Evolutionary conservation across 1,140 invertebrate genomes (phyloP).

Genomic region (Heliconius congener): DNA sequence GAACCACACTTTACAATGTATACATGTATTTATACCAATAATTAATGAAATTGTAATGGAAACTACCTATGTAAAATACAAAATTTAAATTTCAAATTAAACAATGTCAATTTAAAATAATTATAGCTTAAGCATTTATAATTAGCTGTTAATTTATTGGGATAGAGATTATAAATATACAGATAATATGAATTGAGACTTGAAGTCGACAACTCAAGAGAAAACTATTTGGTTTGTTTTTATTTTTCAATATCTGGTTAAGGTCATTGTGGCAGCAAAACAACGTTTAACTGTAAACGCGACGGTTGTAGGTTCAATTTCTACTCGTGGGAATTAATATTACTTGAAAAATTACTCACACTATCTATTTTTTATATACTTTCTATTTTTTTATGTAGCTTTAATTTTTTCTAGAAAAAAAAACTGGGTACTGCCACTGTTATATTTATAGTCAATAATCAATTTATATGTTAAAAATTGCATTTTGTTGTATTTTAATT

Average conservation of each 20-base stretch:
- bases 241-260: not conserved
- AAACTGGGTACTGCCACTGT: not conserved
- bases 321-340: too few species aligned
- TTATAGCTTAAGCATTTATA: not conserved
- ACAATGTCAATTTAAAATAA: not conserved
- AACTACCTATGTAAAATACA: not conserved
- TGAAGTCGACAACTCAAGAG: not conserved
- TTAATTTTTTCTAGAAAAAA: not conserved
- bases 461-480: not conserved
- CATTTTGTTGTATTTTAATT: constrained; percentile 5
- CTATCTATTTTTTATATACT: not conserved
- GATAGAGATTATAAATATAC: not conserved
- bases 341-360: too few species aligned
- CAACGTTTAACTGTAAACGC: too few species aligned
- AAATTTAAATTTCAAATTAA: not conserved
- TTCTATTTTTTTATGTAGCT: not conserved
- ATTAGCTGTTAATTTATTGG: not conserved
- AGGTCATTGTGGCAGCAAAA: not conserved
- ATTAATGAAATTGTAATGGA: not conserved
- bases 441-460: not conserved
- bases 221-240: too few species aligned
- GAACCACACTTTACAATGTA: too few species aligned
- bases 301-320: too few species aligned
- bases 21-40: too few species aligned
- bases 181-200: not conserved